A percentile compares a stretch with the other conserved stretches of the same genome.
Conservation (phyloP, 2,797 vertebrate species). For the Podarcis siculus region DNA sequence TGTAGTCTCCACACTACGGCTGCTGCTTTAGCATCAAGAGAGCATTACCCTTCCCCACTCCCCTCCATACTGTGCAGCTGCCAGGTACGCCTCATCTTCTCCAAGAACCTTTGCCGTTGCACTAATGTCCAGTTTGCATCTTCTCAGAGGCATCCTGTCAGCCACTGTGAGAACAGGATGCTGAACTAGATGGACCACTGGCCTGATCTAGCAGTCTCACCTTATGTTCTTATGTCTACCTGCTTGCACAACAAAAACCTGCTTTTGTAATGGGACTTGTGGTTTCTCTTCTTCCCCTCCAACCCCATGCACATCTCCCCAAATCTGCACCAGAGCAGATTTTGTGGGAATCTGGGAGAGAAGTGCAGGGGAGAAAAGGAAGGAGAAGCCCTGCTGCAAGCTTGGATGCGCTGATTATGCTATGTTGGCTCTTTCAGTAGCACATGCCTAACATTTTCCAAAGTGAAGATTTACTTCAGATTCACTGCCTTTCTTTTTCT, state of each 20-base stretch:
- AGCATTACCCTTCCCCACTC: neutral
- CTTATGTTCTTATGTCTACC: too few species aligned
- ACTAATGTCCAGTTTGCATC: too few species aligned
- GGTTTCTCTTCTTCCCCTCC: neutral
- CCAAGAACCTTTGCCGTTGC: neutral
- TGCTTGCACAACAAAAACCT: too few species aligned
- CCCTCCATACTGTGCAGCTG: neutral
- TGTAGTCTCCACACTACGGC: neutral
- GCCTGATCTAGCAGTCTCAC: too few species aligned
- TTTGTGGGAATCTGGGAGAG: too few species aligned
- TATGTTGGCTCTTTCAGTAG: too few species aligned
- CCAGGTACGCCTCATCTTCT: neutral
- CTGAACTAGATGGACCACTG: too few species aligned
- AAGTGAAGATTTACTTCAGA: neutral
- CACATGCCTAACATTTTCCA: neutral
- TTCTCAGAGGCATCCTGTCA: too few species aligned
- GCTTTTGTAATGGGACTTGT: too few species aligned
- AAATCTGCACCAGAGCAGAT: neutral
- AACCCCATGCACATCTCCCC: neutral
- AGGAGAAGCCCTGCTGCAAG: neutral
- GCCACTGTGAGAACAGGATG: too few species aligned
- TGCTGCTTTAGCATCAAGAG: neutral
- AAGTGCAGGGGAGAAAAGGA: neutral
- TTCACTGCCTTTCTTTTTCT: neutral
- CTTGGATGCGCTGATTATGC: too few species aligned